Conservation (phyloP, 1,140 invertebrate species). For the Tetramorium simillimum region DNA sequence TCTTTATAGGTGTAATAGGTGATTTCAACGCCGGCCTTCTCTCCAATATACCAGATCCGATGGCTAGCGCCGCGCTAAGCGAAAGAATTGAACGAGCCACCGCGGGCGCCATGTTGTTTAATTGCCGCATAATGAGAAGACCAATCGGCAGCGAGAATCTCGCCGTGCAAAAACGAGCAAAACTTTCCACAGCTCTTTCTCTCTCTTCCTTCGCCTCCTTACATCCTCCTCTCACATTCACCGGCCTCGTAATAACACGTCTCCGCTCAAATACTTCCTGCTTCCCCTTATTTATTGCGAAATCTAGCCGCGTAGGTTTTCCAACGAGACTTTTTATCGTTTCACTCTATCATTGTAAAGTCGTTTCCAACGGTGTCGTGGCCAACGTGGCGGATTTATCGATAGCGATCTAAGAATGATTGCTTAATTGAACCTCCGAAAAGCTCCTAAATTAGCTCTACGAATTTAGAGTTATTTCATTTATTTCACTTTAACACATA, state of each 20-base stretch:
- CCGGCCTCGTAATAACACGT: slow-evolving; percentile 25
- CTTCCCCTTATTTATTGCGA: slow-evolving; percentile 30
- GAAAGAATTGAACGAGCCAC: slow-evolving; percentile 60
- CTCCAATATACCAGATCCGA: slow-evolving; percentile 40
- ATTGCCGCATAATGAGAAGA: slow-evolving; percentile 71
- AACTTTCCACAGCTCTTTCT: slow-evolving; percentile 1
- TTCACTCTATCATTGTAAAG: not conserved
- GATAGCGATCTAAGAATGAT: not conserved
- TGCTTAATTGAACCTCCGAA: not conserved
- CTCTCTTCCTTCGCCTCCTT: not conserved
- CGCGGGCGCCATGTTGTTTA: slow-evolving; percentile 75
- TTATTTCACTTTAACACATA: not conserved
- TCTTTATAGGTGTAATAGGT: not conserved
- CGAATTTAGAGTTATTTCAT: not conserved
- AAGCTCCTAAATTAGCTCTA: not conserved
- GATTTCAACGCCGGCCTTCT: slow-evolving; percentile 24
- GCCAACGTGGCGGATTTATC: not conserved
- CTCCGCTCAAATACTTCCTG: slow-evolving; percentile 41
- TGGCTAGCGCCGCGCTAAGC: slow-evolving; percentile 72
- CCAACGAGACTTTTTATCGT: not conserved
- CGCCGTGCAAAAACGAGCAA: slow-evolving; percentile 47
- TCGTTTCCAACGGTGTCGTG: not conserved
- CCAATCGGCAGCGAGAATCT: slow-evolving; percentile 66
- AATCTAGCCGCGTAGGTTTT: slow-evolving; percentile 24
- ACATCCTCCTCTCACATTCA: slow-evolving; percentile 1